Evolutionary conservation across 1,140 invertebrate species (phyloP).

Genomic region (Asbolus verrucosus): DNA sequence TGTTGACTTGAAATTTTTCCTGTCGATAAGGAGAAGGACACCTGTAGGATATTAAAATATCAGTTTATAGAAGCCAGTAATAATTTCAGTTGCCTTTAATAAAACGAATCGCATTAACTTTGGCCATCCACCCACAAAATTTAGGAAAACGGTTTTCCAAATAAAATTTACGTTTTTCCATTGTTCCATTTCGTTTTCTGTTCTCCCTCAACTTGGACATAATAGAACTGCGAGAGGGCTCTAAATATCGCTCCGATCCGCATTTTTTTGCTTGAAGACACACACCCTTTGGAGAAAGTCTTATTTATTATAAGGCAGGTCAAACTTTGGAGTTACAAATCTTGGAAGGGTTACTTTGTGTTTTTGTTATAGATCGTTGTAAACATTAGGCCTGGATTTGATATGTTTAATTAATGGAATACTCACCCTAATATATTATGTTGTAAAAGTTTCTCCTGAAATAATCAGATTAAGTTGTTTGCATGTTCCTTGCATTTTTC

Average conservation of each 20-base stretch:
- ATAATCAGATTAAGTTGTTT: background rate
- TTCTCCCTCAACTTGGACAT: background rate
- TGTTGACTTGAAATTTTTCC: no score
- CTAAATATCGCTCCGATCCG: background rate
- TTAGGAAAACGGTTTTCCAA: constrained; percentile 4
- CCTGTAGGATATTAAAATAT: no score
- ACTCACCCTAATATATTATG: background rate
- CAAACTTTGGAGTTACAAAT: no score
- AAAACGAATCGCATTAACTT: background rate
- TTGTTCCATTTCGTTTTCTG: constrained; percentile 8
- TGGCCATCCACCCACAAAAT: background rate
- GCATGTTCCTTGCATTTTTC: background rate
- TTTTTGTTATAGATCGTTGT: no score
- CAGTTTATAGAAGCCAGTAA: no score
- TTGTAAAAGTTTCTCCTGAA: background rate
- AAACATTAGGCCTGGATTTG: background rate
- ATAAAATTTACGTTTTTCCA: constrained; percentile 9
- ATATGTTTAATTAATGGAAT: background rate
- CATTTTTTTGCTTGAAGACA: background rate
- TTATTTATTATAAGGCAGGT: background rate
- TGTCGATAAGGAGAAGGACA: no score
- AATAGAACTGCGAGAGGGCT: background rate
- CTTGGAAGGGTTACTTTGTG: no score
- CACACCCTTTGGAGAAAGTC: background rate
- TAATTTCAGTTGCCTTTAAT: constrained; percentile 1